phyloP scores from a whole-genome alignment of 1,140 invertebrate species.

The Drosophila bipectinata region DNA sequence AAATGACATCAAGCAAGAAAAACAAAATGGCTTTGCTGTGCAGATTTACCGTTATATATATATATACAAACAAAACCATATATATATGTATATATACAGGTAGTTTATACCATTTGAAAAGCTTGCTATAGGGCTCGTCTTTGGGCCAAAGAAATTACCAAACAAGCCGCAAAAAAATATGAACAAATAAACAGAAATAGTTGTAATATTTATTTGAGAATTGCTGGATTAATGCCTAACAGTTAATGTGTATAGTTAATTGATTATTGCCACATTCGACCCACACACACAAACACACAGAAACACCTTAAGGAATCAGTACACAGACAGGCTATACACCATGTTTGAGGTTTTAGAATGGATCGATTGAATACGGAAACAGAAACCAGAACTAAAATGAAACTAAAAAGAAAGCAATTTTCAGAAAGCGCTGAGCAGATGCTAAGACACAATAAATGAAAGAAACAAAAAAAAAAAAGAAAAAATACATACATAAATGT shows the following conservation, averaged over 20 bases:
- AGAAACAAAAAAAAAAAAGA: conserved; percentile 44
- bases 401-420: conserved; percentile 14
- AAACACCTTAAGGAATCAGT: too few relatives aligned
- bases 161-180: conserved; percentile 12
- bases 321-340: conserved; percentile 5
- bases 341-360: conserved; percentile 20
- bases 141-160: conserved; percentile 34
- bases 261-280: conserved; percentile 39
- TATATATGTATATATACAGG: conserved; percentile 46
- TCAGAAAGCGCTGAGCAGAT: conserved; percentile 31
- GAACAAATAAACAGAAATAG: conserved; percentile 39
- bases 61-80: conserved; percentile 43
- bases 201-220: conserved; percentile 62
- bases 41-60: conserved; percentile 52
- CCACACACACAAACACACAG: conserved; percentile 9
- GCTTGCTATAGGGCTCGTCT: conserved; percentile 45
- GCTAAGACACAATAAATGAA: conserved; percentile 43
- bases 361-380: conserved; percentile 12
- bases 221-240: conserved; percentile 42
- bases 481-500: conserved; percentile 47
- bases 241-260: conserved; percentile 50
- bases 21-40: conserved; percentile 39
- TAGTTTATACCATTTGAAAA: conserved; percentile 45
- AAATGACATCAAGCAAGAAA: conserved; percentile 22
- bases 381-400: conserved; percentile 16